phyloP scores from a whole-genome alignment of 2,113 vertebrate genomes.

The Tretioscincus oriximinensis region DNA sequence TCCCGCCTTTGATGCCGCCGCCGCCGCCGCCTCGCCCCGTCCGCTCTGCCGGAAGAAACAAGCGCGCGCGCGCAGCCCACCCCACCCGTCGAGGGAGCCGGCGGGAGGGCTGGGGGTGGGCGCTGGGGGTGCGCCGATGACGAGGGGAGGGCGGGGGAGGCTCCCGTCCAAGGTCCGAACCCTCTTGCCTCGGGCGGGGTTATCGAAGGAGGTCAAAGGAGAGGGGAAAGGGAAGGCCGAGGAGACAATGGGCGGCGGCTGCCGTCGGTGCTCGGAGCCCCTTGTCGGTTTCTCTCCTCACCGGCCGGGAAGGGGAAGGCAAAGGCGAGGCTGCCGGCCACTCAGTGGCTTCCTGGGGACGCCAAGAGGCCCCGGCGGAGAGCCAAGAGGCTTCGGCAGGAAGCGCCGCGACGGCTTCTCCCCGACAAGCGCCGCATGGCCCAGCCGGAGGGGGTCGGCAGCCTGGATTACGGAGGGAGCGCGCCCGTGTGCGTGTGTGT shows the following conservation, averaged over 20 bases:
- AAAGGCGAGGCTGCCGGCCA: constrained; percentile 44
- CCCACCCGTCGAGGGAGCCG: too few relatives aligned
- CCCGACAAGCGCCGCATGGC: constrained; percentile 74
- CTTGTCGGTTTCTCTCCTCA: too few relatives aligned
- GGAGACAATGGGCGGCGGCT: too few relatives aligned
- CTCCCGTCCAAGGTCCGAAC: too few relatives aligned
- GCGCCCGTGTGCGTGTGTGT: neutral
- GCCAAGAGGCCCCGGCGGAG: constrained; percentile 60
- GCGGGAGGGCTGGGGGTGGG: too few relatives aligned
- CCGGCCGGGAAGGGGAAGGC: too few relatives aligned
- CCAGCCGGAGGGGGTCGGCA: constrained; percentile 27
- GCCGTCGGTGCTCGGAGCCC: neutral
- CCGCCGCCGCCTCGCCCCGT: neutral
- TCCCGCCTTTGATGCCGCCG: neutral
- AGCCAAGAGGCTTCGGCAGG: constrained; percentile 54
- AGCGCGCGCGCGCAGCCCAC: neutral
- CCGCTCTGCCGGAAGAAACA: neutral
- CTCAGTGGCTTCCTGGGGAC: constrained; percentile 61
- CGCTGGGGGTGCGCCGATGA: too few relatives aligned
- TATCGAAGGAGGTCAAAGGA: too few relatives aligned
- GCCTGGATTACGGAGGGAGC: neutral
- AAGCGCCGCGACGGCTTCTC: constrained; percentile 63
- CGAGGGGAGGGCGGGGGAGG: too few relatives aligned
- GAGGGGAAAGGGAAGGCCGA: neutral
- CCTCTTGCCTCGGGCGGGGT: neutral